These are phyloP conservation scores for Ascidia mentula DNA, from an alignment of 23 tunicate genomes.

Conservation along the genomic window DNA sequence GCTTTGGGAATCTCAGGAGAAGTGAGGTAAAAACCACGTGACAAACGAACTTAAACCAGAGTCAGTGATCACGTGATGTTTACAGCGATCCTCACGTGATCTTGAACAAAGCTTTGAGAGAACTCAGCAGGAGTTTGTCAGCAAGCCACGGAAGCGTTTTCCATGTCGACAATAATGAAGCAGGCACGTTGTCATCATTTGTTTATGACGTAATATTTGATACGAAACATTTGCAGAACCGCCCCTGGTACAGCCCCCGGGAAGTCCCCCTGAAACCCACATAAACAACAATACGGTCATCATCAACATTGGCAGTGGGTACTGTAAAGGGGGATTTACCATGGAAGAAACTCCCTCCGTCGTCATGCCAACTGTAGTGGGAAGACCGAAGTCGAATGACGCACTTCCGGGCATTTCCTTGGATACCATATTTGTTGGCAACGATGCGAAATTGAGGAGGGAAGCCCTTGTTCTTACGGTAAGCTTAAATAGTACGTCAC, in stretches of 20 bases:
- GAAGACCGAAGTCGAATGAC: conserved; percentile 27
- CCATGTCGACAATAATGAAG: conserved; percentile 7
- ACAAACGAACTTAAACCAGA: too few species aligned
- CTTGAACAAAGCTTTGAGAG: conserved; percentile 53
- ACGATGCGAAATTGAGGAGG: conserved; percentile 54
- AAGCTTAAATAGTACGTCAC: background rate
- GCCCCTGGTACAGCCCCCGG: background rate
- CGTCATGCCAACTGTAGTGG: conserved; percentile 64
- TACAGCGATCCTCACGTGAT: conserved; percentile 16
- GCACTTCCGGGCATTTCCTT: conserved; percentile 24
- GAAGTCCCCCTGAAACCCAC: background rate
- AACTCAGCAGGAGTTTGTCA: conserved; percentile 51
- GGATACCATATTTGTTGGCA: conserved; percentile 52
- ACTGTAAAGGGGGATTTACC: conserved; percentile 61
- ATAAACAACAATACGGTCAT: conserved; percentile 27
- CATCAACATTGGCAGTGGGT: conserved; percentile 56
- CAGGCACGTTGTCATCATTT: background rate
- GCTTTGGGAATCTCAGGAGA: background rate
- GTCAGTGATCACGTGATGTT: too few species aligned
- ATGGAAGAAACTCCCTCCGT: conserved; percentile 64
- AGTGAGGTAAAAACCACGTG: too few species aligned
- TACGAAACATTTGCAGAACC: background rate
- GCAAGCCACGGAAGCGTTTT: conserved; percentile 49
- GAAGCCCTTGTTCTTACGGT: conserved; percentile 54
- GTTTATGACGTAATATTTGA: background rate